phyloP scores from a whole-genome alignment of 92 coral and sea anemone species.

The Micromussa lordhowensis region DNA sequence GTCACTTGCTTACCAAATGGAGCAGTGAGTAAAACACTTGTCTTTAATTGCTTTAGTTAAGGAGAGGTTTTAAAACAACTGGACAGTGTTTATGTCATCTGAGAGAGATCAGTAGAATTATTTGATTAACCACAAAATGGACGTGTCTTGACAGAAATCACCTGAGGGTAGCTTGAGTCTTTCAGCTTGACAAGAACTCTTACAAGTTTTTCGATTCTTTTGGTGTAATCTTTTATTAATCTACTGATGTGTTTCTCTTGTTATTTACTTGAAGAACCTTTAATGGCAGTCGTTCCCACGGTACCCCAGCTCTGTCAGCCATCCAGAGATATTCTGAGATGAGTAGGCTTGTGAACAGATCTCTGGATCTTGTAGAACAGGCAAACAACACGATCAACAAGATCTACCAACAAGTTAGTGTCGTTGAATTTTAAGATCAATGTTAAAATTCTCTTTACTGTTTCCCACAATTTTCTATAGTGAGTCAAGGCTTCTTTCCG shows the following conservation, averaged over 20 bases:
- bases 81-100: not conserved
- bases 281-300: constrained; percentile 57
- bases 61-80: not conserved
- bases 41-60: not conserved
- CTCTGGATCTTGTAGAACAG: constrained; percentile 33
- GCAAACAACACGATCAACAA: constrained; percentile 48
- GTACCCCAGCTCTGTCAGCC: constrained; percentile 53
- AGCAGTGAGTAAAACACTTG: constrained; percentile 58
- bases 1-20: constrained; percentile 64
- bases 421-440: not conserved
- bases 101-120: no score
- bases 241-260: not conserved
- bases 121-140: not conserved
- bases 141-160: not conserved
- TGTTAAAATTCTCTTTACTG: not conserved
- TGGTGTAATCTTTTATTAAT: not conserved
- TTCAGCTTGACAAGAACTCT: no score
- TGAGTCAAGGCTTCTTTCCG: not conserved
- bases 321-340: constrained; percentile 62
- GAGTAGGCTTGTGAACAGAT: constrained; percentile 58
- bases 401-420: constrained; percentile 46
- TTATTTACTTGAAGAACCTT: constrained; percentile 52
- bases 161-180: no score
- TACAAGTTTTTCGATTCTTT: not conserved
- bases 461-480: no score